phyloP scores from a whole-genome alignment of 2,797 vertebrate species.

The Crocodylus rhombifer region DNA sequence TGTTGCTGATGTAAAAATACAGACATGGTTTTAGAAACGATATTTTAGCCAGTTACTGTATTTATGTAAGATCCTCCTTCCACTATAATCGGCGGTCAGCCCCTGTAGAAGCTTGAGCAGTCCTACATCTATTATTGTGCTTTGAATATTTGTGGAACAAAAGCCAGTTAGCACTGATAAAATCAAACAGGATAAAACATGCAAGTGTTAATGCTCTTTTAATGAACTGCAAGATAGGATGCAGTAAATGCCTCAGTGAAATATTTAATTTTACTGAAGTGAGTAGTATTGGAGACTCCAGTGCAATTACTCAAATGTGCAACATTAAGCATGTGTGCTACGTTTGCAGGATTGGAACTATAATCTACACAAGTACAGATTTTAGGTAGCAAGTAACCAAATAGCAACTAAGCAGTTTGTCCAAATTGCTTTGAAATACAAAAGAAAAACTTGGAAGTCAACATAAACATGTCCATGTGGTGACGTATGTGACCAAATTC shows the following conservation, averaged over 20 bases:
- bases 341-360: not conserved
- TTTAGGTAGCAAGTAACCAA: not conserved
- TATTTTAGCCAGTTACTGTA: rapidly evolving
- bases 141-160: not conserved
- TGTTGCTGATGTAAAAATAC: not conserved
- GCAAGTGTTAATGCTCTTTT: not conserved
- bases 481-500: not conserved
- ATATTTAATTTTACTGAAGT: not conserved
- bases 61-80: not conserved
- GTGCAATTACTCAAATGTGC: not conserved
- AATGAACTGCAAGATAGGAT: not conserved
- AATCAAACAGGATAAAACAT: not conserved
- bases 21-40: not conserved
- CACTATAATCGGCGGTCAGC: not conserved
- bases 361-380: rapidly evolving
- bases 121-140: not conserved
- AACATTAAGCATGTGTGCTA: rapidly evolving
- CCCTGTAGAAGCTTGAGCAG: not conserved
- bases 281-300: not conserved
- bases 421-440: not conserved
- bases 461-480: too few relatives aligned
- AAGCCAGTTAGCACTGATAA: not conserved
- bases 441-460: not conserved
- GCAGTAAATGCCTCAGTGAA: not conserved
- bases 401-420: rapidly evolving